phyloP scores from a whole-genome alignment of 2,888 invertebrate species.

The Drosophila falleni region DNA sequence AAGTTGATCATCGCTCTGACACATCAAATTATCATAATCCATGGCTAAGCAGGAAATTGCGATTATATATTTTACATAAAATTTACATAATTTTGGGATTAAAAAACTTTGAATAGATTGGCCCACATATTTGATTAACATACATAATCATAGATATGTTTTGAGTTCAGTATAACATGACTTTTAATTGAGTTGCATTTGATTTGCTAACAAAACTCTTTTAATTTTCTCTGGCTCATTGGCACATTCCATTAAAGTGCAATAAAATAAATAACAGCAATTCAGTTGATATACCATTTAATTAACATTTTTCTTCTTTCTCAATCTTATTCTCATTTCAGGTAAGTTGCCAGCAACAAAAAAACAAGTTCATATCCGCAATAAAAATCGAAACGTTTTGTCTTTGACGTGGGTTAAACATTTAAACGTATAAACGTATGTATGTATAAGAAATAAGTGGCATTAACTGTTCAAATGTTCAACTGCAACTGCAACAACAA shows the following conservation, averaged over 20 bases:
- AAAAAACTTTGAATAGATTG: not conserved
- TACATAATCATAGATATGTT: conserved; percentile 8
- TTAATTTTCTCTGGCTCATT: not conserved
- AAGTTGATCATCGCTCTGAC: conserved; percentile 41
- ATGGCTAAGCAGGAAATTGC: conserved; percentile 34
- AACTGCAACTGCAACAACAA: conserved; percentile 54
- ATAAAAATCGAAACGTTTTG: conserved; percentile 78
- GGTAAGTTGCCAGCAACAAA: conserved; percentile 61
- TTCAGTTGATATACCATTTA: conserved; percentile 62
- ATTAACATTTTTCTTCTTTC: conserved; percentile 65
- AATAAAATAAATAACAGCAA: conserved; percentile 15
- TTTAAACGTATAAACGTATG: conserved; percentile 5
- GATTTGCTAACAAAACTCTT: not conserved
- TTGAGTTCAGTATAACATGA: not conserved
- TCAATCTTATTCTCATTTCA: conserved; percentile 56
- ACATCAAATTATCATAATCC: conserved; percentile 49
- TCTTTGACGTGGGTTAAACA: conserved; percentile 73
- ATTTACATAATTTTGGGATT: conserved; percentile 12
- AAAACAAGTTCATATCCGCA: conserved; percentile 62
- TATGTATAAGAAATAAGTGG: conserved; percentile 67
- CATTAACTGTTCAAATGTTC: conserved; percentile 59
- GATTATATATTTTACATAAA: conserved; percentile 15
- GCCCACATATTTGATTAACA: not conserved
- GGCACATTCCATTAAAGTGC: conserved; percentile 23
- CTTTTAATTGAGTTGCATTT: not conserved